Evolutionary conservation across 2,113 vertebrate species (phyloP), one percentile per base, ranked within the genome.

Genomic region (Ageneiosus marmoratus): DNA sequence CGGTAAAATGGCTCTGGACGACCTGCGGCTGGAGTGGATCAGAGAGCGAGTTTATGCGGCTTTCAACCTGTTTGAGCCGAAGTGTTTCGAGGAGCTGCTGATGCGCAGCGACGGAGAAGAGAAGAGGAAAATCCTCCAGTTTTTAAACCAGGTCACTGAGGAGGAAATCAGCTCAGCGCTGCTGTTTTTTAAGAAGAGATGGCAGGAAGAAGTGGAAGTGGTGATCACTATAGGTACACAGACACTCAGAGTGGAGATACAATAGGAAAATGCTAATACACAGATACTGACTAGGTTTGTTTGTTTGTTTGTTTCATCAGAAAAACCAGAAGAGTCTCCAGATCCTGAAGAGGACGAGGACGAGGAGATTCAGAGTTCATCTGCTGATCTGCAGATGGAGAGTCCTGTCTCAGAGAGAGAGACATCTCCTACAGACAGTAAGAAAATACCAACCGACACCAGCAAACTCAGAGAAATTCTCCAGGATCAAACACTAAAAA

Each of bases 21-120:
- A 99, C 85, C 88, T 95, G 73, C 93, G 97, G 32, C 84, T 97
- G 87, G 93, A 90, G 86, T 98, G 97, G 97, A 87, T 97, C 51
- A 91, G 94, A 81, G 91, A 95, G 80, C 91, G 91, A 0, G 90
- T 93, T 0, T 93, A 89, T 29, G 50, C 82, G 0, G 87, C 88
- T 4, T 92, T 98, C 51, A 76, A 84, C 63, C 79, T 97, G 46
- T 48, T 18, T 0, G 90, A 95, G 12, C 90, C 91, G 1, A 72
- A 55, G 16, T 89, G 91, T 62, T 95, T 98, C 56, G 95, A 98
- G 82, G 95, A 97, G 41, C 92, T 99, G 55, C 90, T 99, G 50
- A 89, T 2, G 32, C 94, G 94, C 2, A 44, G 83, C 1, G 94
- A 93, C 10, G 94, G 95, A 67, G 92, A 92, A 75, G 93, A 88